Percentiles rank a stretch among this genome's conserved stretches.
Evolutionary conservation across 1,140 invertebrate species (phyloP).

Genomic region (Ceratosolen solmsi): DNA sequence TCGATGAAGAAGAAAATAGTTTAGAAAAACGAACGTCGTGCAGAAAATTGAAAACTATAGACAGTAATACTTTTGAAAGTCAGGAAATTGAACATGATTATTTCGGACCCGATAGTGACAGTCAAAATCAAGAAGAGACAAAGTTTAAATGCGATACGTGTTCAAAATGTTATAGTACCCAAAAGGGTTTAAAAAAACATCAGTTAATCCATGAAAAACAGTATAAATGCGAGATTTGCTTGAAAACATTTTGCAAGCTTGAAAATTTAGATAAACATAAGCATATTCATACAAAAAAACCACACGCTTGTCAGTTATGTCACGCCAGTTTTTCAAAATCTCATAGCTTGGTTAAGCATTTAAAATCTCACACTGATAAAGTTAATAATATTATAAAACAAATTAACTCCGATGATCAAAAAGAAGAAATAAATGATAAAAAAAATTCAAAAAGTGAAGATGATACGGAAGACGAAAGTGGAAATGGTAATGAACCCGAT

Average conservation of each 20-base stretch:
- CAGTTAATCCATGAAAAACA: conserved; percentile 67
- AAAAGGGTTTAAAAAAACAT: conserved; percentile 70
- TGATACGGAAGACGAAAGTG: conserved; percentile 59
- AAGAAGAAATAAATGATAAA: conserved; percentile 51
- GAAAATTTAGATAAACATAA: conserved; percentile 68
- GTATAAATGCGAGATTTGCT: conserved; percentile 65
- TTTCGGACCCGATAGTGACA: conserved; percentile 56
- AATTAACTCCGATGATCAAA: conserved; percentile 55
- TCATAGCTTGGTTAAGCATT: conserved; percentile 61
- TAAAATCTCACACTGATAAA: conserved; percentile 63
- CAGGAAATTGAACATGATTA: conserved; percentile 62
- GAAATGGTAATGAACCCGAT: conserved; percentile 55
- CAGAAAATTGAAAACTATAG: conserved; percentile 60
- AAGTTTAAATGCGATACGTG: conserved; percentile 68
- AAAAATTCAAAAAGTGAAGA: conserved; percentile 54
- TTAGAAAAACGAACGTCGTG: conserved; percentile 60
- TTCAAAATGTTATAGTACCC: conserved; percentile 63
- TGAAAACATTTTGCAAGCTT: conserved; percentile 66
- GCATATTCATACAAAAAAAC: conserved; percentile 63
- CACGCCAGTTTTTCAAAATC: conserved; percentile 63
- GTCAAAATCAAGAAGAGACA: conserved; percentile 57
- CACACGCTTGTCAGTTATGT: conserved; percentile 65
- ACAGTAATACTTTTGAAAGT: conserved; percentile 52
- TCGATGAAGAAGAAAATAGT: conserved; percentile 47
- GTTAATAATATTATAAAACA: conserved; percentile 59